phyloP scores from a whole-genome alignment of 2,888 invertebrate species.

The Silvanus unidentatus region DNA sequence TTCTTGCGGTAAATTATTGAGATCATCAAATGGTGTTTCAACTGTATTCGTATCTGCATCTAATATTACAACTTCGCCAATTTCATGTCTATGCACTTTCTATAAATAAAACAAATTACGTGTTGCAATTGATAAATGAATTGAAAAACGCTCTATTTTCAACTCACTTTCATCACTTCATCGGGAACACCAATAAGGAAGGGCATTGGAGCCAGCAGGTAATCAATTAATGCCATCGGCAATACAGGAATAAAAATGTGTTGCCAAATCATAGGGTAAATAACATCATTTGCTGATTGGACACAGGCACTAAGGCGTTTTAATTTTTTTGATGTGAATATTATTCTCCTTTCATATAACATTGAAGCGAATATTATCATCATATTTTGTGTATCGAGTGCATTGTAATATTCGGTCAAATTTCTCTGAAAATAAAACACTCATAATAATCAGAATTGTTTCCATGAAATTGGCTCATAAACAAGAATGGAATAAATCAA shows the following conservation, averaged over 20 bases:
- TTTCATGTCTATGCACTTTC: constrained; percentile 72
- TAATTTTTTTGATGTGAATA: constrained; percentile 85
- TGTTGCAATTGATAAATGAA: neutral
- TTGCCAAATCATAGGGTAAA: constrained; percentile 99
- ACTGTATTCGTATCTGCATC: constrained; percentile 88
- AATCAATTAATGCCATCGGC: constrained; percentile 83
- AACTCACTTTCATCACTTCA: constrained; percentile 67
- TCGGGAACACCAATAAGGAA: constrained; percentile 93
- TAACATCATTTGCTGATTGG: constrained; percentile 88
- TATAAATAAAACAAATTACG: constrained; percentile 34
- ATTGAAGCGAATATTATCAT: constrained; percentile 92
- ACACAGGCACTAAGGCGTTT: constrained; percentile 87
- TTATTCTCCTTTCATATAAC: constrained; percentile 87
- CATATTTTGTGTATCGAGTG: constrained; percentile 93
- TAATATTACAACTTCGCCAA: constrained; percentile 91
- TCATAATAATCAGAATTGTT: too few relatives aligned
- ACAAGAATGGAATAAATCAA: constrained; percentile 8
- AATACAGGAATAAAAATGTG: constrained; percentile 96
- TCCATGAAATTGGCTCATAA: neutral
- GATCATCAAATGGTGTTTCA: constrained; percentile 83
- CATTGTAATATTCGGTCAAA: constrained; percentile 95
- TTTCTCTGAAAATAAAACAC: constrained; percentile 72
- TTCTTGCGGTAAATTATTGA: constrained; percentile 82
- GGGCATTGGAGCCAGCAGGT: constrained; percentile 94
- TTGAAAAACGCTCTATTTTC: neutral